Evolutionary conservation across 2,113 vertebrate genomes (phyloP).

Genomic region (Mungos mungo): DNA sequence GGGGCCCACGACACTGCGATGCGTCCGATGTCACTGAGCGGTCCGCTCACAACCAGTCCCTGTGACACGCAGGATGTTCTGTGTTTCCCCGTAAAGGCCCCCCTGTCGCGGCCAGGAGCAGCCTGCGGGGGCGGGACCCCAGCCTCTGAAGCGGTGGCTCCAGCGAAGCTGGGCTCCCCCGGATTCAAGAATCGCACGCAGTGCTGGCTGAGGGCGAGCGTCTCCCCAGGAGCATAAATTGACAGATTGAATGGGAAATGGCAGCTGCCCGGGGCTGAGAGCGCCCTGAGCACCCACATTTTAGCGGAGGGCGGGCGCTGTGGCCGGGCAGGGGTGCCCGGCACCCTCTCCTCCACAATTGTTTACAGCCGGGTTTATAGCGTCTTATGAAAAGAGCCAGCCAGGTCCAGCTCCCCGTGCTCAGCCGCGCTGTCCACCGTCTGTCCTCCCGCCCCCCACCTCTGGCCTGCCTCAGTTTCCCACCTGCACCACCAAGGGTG

Average conservation of each 20-base stretch:
- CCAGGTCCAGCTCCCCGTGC: fast-evolving
- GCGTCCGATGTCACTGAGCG: fast-evolving
- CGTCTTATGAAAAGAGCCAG: no score
- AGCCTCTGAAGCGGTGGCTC: fast-evolving
- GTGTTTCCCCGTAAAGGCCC: neutral
- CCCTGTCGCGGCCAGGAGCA: no score
- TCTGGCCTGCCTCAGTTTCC: neutral
- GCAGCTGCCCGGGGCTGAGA: neutral
- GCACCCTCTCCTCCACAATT: fast-evolving
- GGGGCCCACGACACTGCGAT: fast-evolving
- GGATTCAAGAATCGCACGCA: fast-evolving
- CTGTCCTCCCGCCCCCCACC: no score
- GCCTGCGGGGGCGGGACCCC: no score
- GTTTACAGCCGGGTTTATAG: fast-evolving
- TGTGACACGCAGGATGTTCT: fast-evolving
- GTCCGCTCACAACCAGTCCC: fast-evolving
- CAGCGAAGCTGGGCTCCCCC: neutral
- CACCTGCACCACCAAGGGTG: fast-evolving
- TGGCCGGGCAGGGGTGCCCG: fast-evolving
- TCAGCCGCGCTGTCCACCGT: fast-evolving
- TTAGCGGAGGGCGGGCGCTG: fast-evolving
- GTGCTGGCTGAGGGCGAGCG: neutral
- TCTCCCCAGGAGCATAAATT: neutral
- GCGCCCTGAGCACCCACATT: neutral
- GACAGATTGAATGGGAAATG: neutral